Conservation (phyloP, 64 coral and sea anemone genomes). For the Orbicella faveolata region DNA sequence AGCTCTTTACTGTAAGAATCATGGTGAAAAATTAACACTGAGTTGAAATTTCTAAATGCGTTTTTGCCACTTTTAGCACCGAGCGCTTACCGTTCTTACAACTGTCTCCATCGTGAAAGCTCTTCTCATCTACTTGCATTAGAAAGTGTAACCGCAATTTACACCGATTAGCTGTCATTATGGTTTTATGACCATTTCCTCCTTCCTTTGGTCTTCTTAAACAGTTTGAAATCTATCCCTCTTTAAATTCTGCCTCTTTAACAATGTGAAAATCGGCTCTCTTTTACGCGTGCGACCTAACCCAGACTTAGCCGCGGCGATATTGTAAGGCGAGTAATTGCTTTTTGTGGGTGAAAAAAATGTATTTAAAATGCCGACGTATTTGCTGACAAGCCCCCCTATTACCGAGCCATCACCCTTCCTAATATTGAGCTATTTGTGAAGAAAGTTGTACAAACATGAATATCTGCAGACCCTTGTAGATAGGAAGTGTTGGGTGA, state of each 20-base stretch:
- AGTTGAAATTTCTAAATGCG: neutral
- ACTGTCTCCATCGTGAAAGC: neutral
- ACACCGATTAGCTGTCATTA: neutral
- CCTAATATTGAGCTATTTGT: conserved; percentile 21
- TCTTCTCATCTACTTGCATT: conserved; percentile 1
- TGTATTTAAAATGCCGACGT: conserved; percentile 22
- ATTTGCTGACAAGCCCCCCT: neutral
- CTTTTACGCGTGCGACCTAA: neutral
- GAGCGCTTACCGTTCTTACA: neutral
- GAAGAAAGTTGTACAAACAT: neutral
- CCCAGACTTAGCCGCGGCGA: neutral
- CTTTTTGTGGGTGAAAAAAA: neutral
- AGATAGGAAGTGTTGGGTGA: neutral
- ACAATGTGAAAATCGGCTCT: neutral
- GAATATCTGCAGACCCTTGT: neutral
- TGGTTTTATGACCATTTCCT: conserved; percentile 6
- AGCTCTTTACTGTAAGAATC: neutral
- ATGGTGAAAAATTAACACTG: neutral
- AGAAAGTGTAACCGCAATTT: conserved; percentile 28
- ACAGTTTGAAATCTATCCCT: neutral
- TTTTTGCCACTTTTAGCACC: neutral
- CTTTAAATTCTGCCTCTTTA: conserved; percentile 8
- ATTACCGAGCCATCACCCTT: neutral
- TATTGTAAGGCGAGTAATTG: conserved; percentile 29
- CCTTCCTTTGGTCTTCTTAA: neutral